Conservation (phyloP, 2,113 vertebrate genomes). For the Ginglymostoma cirratum region DNA sequence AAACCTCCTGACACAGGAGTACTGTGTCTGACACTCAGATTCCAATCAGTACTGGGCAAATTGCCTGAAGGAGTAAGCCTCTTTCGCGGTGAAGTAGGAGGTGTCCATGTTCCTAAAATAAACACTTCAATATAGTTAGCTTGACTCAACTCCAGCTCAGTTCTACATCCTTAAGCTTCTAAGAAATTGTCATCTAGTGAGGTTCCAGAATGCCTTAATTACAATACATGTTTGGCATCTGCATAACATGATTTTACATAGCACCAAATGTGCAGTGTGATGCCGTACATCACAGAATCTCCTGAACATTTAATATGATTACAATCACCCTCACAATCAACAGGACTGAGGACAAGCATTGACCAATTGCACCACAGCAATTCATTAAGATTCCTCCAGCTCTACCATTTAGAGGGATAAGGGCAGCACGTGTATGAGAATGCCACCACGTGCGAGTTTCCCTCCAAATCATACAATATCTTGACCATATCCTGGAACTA, state of each 20-base stretch:
- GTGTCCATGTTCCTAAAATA: slow-evolving; percentile 49
- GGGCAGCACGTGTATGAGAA: no score
- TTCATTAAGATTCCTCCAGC: no score
- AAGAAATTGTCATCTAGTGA: neutral
- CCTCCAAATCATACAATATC: no score
- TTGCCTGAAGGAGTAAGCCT: slow-evolving; percentile 41
- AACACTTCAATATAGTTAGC: slow-evolving; percentile 24
- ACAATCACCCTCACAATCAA: no score
- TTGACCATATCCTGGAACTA: no score
- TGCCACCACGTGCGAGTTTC: no score
- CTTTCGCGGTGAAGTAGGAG: slow-evolving; percentile 47
- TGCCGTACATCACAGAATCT: neutral
- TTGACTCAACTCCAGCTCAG: neutral
- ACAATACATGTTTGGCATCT: neutral
- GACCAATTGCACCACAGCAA: no score
- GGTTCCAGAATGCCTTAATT: neutral
- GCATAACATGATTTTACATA: neutral
- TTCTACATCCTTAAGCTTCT: neutral
- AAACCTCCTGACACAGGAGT: slow-evolving; percentile 55
- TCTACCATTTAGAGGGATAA: no score
- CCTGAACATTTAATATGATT: no score
- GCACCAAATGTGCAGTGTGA: neutral
- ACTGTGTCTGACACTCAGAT: slow-evolving; percentile 46
- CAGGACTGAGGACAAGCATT: no score
- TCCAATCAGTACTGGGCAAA: slow-evolving; percentile 46